These are phyloP conservation scores for Muntiacus muntjak DNA, from an alignment of 2,113 vertebrate genomes.

Conservation along the genomic window DNA sequence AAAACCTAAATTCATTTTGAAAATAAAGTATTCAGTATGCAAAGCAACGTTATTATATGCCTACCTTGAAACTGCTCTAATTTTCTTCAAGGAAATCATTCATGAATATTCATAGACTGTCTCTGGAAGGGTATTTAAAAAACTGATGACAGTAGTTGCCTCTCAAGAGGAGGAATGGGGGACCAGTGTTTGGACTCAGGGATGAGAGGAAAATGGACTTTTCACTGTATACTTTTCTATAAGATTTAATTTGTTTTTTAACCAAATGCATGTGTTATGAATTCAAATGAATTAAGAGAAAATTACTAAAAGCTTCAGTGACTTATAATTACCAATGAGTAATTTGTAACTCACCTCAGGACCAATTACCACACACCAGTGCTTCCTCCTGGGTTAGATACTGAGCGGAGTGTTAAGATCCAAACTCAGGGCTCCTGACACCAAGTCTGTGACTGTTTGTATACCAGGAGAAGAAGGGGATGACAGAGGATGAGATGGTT, in stretches of 20 bases:
- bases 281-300: slow-evolving; percentile 58
- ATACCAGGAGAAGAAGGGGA: neutral
- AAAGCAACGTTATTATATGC: slow-evolving; percentile 54
- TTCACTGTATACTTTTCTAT: neutral
- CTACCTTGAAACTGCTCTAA: slow-evolving; percentile 61
- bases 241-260: slow-evolving; percentile 64
- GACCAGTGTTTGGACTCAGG: neutral
- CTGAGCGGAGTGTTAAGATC: neutral
- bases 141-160: slow-evolving; percentile 31
- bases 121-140: slow-evolving; percentile 56
- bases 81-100: slow-evolving; percentile 58
- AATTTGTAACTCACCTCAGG: slow-evolving; percentile 51
- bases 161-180: slow-evolving; percentile 31
- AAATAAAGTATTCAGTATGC: slow-evolving; percentile 48
- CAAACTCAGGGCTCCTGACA: neutral
- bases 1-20: slow-evolving; percentile 42
- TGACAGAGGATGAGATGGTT: neutral
- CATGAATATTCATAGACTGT: slow-evolving; percentile 63
- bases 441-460: neutral
- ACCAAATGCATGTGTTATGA: slow-evolving; percentile 45
- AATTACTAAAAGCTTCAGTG: slow-evolving; percentile 62
- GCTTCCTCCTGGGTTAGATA: neutral
- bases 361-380: slow-evolving; percentile 5
- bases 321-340: slow-evolving; percentile 61
- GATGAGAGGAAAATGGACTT: slow-evolving; percentile 34